Base-by-base conservation (phyloP, 2,797 vertebrate genomes). In the Rallus crepitans region DNA sequence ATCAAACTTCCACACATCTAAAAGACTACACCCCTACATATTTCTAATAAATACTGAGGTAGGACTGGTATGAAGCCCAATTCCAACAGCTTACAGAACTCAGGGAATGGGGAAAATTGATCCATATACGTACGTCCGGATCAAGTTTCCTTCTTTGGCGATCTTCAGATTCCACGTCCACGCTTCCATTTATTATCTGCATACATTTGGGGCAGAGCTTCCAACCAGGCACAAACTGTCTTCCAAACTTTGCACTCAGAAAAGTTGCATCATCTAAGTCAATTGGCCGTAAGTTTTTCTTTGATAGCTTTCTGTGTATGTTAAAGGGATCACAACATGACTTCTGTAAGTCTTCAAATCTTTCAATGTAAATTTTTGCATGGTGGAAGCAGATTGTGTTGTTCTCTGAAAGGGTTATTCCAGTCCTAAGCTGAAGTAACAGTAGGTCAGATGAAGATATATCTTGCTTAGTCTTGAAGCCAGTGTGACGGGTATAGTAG, bases 281-380 rank as follows among this genome's bases (percentile, higher is more conserved):
- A 79, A 98, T 98, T 4, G 97, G 95, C 86, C 98, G 94, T 65
- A 98, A 92, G 83, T 93, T 98, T 87, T 98, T 98, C 96, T 98
- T 98, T 11, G 98, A 97, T 10, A 97, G 65, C 35, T 98, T 98
- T 92, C 98, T 98, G 93, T 98, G 98, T 78, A 98, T 97, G 31
- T 98, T 98, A 92, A 98, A 98, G 50, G 98, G 98, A 92, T 98
- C 98, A 68, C 98, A 98, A 30, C 98, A 98, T 2, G 97, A 98
- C 39, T 98, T 98, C 18, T 98, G 98, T 39, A 98, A 91, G 93
- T 98, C 98, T 90, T 98, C 98, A 83, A 98, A 98, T 70, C 97
- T 97, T 66, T 98, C 98, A 65, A 98, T 98, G 86, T 98, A 98
- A 89, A 98, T 96, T 96, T 98, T 98, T 35, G 97, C 97, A 28